phyloP scores from a whole-genome alignment of 2,113 vertebrate species.

The Pristiophorus japonicus region DNA sequence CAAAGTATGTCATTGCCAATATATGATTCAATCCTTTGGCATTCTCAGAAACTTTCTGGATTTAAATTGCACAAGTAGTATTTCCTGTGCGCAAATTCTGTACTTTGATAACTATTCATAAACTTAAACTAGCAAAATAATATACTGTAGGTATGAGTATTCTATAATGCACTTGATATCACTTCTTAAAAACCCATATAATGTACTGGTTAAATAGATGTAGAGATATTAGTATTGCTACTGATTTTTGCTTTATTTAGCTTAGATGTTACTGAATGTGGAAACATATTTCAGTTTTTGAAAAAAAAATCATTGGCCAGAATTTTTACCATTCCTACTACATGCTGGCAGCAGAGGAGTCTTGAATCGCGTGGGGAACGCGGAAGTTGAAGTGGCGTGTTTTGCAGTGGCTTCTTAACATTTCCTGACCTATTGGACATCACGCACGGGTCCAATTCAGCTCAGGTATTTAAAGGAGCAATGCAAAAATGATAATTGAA shows the following conservation, averaged over 20 bases:
- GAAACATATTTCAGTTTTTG: neutral
- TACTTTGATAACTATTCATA: neutral
- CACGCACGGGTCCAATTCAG: too few relatives aligned
- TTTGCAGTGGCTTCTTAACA: too few relatives aligned
- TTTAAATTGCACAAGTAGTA: neutral
- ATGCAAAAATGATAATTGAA: too few relatives aligned
- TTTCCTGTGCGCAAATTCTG: neutral
- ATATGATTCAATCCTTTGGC: conserved; percentile 30
- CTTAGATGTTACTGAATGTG: neutral
- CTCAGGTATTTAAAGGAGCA: too few relatives aligned
- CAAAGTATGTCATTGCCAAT: conserved; percentile 50
- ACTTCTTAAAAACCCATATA: neutral
- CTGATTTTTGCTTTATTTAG: neutral
- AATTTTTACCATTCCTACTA: too few relatives aligned
- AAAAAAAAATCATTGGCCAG: neutral
- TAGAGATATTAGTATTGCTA: neutral
- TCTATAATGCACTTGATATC: neutral
- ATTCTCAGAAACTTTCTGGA: neutral
- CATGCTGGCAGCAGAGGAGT: too few relatives aligned
- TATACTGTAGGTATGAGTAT: neutral
- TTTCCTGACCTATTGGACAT: too few relatives aligned
- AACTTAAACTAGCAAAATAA: neutral
- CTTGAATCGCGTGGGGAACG: too few relatives aligned
- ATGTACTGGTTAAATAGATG: neutral
- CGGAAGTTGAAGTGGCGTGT: too few relatives aligned